Evolutionary conservation across 2,888 invertebrate species (phyloP).

Genomic region (Monopis laevigella): DNA sequence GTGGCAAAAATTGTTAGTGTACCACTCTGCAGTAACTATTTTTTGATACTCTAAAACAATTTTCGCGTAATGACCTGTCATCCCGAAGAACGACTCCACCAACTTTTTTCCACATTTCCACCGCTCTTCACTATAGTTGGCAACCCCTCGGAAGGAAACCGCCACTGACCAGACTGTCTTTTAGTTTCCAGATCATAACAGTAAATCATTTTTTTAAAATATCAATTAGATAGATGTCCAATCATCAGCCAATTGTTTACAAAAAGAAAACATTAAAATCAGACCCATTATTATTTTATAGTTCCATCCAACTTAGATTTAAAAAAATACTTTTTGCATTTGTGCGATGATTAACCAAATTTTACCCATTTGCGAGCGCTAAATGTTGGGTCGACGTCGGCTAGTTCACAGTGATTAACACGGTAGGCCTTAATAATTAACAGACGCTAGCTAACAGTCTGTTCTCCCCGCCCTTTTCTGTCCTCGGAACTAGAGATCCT

Average conservation of each 20-base stretch:
- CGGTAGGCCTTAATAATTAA: conserved; percentile 59
- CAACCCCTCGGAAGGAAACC: not conserved
- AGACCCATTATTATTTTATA: too few relatives aligned
- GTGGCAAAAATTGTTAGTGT: too few relatives aligned
- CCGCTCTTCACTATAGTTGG: not conserved
- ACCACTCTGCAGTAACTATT: too few relatives aligned
- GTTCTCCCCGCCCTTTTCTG: not conserved
- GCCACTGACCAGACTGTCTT: not conserved
- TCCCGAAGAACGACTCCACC: not conserved
- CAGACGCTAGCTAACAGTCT: conserved; percentile 47
- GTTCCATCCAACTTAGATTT: too few relatives aligned
- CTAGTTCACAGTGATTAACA: conserved; percentile 62
- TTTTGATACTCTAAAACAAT: too few relatives aligned
- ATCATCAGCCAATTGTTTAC: too few relatives aligned
- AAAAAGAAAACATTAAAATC: too few relatives aligned
- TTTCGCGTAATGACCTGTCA: not conserved
- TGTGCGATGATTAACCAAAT: conserved; percentile 10
- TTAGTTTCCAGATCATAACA: not conserved
- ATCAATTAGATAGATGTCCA: too few relatives aligned
- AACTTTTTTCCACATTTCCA: not conserved
- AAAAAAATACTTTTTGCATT: conserved; percentile 8
- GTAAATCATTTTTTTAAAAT: too few relatives aligned
- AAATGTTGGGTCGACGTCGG: conserved; percentile 33
- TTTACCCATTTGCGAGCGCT: conserved; percentile 18
- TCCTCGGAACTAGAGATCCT: too few relatives aligned